Percentiles rank a stretch among this genome's conserved stretches.
These are phyloP conservation scores for Telmatochromis sp. DNA, from an alignment of 2,113 vertebrate species.

Conservation along the genomic window DNA sequence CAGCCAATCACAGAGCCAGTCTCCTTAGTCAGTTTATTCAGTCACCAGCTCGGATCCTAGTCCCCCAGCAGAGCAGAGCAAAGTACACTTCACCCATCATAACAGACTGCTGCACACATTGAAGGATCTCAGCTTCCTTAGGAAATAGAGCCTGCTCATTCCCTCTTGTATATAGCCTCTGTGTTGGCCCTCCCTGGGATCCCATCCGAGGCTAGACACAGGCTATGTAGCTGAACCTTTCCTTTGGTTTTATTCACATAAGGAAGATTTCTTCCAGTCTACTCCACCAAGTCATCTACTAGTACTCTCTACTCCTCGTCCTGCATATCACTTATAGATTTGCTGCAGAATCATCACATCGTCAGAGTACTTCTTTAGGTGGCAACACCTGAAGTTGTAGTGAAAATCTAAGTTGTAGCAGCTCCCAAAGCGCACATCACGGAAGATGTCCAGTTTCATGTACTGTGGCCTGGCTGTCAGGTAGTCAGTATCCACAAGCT, in stretches of 20 bases:
- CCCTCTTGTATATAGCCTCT: background rate
- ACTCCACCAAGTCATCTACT: background rate
- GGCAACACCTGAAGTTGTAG: background rate
- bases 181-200: background rate
- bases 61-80: background rate
- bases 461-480: background rate
- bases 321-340: background rate
- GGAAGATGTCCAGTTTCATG: background rate
- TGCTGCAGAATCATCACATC: background rate
- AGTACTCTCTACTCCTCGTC: background rate
- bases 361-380: background rate
- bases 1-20: background rate
- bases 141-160: background rate
- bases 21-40: background rate
- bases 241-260: background rate
- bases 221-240: background rate
- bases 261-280: background rate
- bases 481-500: background rate
- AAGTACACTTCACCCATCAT: background rate
- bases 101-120: background rate
- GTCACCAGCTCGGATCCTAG: background rate
- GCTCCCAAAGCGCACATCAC: background rate
- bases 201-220: background rate
- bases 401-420: background rate
- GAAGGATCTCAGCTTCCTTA: background rate